Evolutionary conservation across 2,797 vertebrate genomes (phyloP), one percentile per base, ranked within the genome.

Genomic region (Astyanax mexicanus): DNA sequence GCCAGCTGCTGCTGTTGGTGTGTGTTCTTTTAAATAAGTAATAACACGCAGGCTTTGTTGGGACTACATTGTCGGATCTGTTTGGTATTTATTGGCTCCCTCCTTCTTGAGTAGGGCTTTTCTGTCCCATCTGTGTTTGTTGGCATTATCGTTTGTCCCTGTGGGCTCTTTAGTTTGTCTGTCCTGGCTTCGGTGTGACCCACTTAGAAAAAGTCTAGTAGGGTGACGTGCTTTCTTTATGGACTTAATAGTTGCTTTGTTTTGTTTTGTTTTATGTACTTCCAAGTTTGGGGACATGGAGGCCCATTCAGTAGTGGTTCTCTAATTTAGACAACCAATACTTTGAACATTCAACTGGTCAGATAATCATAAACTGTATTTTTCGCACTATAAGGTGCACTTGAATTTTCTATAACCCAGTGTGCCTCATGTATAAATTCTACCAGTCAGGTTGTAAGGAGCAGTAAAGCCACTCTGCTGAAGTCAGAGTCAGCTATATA

Each of bases 1-100:
- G 84, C 66, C 84, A 88, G 91, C 90, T 88, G 89, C 90, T 88
- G 89, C 86, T 83, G 77, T 83, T 80, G 58, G 71, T 83, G 79
- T 88, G 21, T 19, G 52, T 69, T 47, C 52, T 72, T 80, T 52
- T 35, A 52, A 49, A 62, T 37, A 27, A 64, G 51, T 67, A 65
- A 74, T 77, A 60, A 61, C 67, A 74, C 23, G 4, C 52, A 51
- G 25, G 32, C 40, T 57, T 74, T 55, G 51, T 71, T 49, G 40
- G 8, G 19, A 37, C 6, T 42, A 38, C 49, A 74, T 6, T 54
- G 21, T 69, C 47, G 70, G 67, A 49, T 61, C 52, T 72, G 62
- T 15, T 21, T 4, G 19, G 32, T 15, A 19, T 67, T 47, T 67
- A 47, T 49, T 35, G 44, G 64, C 42, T 49, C 25, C 19, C 17